A percentile compares a stretch with the other conserved stretches of the same genome.
Evolutionary conservation across 2,113 vertebrate genomes (phyloP).

Genomic region (Entelurus aequoreus): DNA sequence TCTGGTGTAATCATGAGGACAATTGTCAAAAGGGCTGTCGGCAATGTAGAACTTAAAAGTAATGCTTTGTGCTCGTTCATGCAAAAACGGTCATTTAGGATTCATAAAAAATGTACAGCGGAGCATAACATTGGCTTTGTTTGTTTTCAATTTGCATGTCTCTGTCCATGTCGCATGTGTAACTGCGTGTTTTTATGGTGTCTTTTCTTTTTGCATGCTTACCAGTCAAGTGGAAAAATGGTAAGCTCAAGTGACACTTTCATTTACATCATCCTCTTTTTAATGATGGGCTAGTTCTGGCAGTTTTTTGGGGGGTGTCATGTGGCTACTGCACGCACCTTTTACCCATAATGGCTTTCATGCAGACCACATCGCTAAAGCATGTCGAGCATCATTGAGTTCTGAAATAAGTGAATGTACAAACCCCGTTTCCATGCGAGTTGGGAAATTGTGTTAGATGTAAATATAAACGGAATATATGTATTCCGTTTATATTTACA

Average conservation of each 20-base stretch:
- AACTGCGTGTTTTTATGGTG: constrained; percentile 71
- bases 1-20: constrained; percentile 29
- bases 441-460: no score
- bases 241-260: constrained; percentile 78
- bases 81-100: constrained; percentile 45
- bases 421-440: no score
- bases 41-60: constrained; percentile 32
- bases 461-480: no score
- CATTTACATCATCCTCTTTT: constrained; percentile 49
- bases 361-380: constrained; percentile 30
- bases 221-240: constrained; percentile 96
- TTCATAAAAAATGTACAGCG: constrained; percentile 34
- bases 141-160: constrained; percentile 64
- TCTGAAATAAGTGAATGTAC: constrained; percentile 3
- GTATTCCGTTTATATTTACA: no score
- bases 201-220: constrained; percentile 78
- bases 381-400: constrained; percentile 27
- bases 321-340: constrained; percentile 30
- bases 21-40: constrained; percentile 40
- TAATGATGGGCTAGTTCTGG: constrained; percentile 33
- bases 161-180: constrained; percentile 70
- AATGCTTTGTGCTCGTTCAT: constrained; percentile 40
- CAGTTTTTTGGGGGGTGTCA: constrained; percentile 32
- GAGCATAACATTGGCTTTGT: constrained; percentile 53
- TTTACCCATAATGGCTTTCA: constrained; percentile 14